A percentile compares a stretch with the other conserved stretches of the same genome.
Evolutionary conservation across 2,113 vertebrate genomes (phyloP).

Genomic region (Hypanus sabinus): DNA sequence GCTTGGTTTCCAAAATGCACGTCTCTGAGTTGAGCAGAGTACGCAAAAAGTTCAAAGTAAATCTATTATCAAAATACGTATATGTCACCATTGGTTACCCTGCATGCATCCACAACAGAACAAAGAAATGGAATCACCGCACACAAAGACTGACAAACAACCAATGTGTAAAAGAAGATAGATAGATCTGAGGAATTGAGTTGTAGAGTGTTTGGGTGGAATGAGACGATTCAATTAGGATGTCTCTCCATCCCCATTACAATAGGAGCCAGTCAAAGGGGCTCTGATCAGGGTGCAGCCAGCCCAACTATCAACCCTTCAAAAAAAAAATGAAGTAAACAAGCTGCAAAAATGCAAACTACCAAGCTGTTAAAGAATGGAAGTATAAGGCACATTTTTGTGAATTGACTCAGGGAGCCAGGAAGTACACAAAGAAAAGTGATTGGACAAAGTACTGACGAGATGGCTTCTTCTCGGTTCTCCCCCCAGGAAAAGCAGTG

Average conservation of each 20-base stretch:
- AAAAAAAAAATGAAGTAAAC: neutral
- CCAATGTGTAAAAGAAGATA: no score
- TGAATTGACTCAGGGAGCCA: neutral
- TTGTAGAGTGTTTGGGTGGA: no score
- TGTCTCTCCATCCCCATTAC: neutral
- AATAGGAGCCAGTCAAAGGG: neutral
- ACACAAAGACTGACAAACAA: no score
- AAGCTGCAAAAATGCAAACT: neutral
- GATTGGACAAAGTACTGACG: constrained; percentile 63
- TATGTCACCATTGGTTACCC: no score
- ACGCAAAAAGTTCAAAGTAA: neutral
- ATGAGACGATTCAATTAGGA: neutral
- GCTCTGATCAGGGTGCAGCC: neutral
- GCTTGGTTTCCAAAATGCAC: neutral
- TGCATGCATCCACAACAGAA: no score
- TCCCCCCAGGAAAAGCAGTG: constrained; percentile 99
- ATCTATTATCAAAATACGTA: no score
- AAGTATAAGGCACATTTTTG: neutral
- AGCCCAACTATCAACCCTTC: neutral
- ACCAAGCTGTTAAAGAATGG: neutral
- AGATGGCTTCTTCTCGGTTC: constrained; percentile 96
- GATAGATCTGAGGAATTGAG: no score
- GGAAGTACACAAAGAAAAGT: neutral
- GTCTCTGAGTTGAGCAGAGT: neutral
- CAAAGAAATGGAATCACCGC: no score